Evolutionary conservation across 2,113 vertebrate genomes (phyloP).

Genomic region (Mobula hypostoma): DNA sequence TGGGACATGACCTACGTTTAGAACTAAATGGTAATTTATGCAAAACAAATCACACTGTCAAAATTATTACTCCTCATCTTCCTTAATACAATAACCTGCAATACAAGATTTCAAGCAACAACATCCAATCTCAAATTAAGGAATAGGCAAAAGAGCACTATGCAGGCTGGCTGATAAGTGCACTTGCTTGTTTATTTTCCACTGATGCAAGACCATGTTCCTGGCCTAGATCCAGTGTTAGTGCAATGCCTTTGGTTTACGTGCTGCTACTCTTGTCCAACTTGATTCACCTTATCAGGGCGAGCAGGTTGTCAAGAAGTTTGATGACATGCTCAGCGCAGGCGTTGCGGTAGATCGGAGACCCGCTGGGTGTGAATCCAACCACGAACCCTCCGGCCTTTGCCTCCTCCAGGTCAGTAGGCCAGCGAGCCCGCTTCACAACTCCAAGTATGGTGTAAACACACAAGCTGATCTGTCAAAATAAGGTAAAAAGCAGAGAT

Average conservation of each 20-base stretch:
- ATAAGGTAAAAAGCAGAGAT: constrained; percentile 38
- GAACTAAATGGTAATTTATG: constrained; percentile 17
- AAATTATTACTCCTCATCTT: constrained; percentile 29
- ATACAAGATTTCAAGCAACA: constrained; percentile 29
- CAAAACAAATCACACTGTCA: constrained; percentile 36
- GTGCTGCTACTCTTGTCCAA: constrained; percentile 40
- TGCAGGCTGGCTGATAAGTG: constrained; percentile 11
- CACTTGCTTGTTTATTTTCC: neutral
- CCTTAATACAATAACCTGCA: constrained; percentile 5
- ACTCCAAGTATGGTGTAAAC: constrained; percentile 78
- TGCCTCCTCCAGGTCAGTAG: constrained; percentile 75
- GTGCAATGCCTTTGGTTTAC: constrained; percentile 35
- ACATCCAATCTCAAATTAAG: constrained; percentile 29
- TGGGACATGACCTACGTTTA: neutral
- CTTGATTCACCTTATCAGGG: constrained; percentile 76
- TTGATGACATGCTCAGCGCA: constrained; percentile 73
- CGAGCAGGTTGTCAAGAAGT: constrained; percentile 82
- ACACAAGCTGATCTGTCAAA: constrained; percentile 77
- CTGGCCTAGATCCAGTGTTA: constrained; percentile 31
- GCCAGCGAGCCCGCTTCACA: constrained; percentile 84
- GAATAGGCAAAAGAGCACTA: constrained; percentile 20
- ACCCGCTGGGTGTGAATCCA: constrained; percentile 66
- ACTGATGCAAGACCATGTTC: constrained; percentile 30
- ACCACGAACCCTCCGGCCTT: constrained; percentile 82
- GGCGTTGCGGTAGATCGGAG: constrained; percentile 81